Evolutionary conservation across 2,888 invertebrate genomes (phyloP).

Genomic region (Frankliniella fusca): DNA sequence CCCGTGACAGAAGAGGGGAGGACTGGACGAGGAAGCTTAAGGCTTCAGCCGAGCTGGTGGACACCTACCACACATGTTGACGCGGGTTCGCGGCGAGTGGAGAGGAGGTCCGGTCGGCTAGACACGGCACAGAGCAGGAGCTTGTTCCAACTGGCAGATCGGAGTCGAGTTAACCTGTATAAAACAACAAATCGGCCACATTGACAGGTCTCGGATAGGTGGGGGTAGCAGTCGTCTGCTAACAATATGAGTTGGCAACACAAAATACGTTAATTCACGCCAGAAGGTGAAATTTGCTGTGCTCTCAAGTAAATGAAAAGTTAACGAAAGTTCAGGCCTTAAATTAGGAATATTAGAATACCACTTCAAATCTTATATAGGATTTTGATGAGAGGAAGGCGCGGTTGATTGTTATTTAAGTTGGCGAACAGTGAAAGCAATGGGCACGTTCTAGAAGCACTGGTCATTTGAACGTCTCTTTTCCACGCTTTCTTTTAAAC

Average conservation of each 20-base stretch:
- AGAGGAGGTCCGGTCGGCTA: neutral
- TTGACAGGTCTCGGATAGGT: neutral
- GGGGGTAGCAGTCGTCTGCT: conserved; percentile 19
- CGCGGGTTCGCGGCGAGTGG: neutral
- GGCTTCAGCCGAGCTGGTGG: neutral
- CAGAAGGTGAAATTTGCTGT: too few species aligned
- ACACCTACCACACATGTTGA: conserved; percentile 9
- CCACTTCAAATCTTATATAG: too few species aligned
- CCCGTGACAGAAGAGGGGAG: too few species aligned
- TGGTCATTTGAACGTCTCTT: too few species aligned
- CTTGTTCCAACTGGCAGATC: conserved; percentile 7
- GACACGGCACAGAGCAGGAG: neutral
- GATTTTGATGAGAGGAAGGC: too few species aligned
- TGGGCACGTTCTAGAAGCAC: too few species aligned
- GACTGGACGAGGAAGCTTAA: neutral
- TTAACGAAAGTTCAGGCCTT: too few species aligned
- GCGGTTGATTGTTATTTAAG: too few species aligned
- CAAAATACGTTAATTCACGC: neutral
- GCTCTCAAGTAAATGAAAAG: too few species aligned
- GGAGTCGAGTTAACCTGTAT: conserved; percentile 20
- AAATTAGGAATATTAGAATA: too few species aligned
- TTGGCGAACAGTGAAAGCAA: too few species aligned
- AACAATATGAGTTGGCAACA: neutral
- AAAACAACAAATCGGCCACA: conserved; percentile 22
- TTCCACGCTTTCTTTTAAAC: too few species aligned